These are phyloP conservation scores for Drosophila prolongata DNA, from an alignment of 2,888 invertebrate species.

Conservation along the genomic window DNA sequence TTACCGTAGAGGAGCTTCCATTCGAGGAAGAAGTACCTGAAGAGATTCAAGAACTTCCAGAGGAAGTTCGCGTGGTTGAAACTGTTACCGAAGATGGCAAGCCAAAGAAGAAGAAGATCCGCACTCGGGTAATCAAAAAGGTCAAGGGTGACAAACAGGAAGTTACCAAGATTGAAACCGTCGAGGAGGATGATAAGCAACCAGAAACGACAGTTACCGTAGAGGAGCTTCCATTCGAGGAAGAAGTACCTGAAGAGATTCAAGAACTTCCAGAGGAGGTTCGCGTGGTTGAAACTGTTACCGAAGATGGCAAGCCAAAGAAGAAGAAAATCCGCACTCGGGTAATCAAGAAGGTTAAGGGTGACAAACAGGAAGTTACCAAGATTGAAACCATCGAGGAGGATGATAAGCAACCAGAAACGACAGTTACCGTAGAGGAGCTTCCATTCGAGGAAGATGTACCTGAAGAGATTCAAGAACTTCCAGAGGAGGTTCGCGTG, in stretches of 20 bases:
- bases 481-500: slow-evolving; percentile 63
- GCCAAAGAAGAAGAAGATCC: slow-evolving; percentile 53
- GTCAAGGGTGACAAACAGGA: slow-evolving; percentile 61
- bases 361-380: slow-evolving; percentile 67
- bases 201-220: slow-evolving; percentile 59
- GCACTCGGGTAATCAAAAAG: slow-evolving; percentile 62
- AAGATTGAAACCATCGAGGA: slow-evolving; percentile 71
- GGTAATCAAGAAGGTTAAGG: slow-evolving; percentile 66
- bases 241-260: slow-evolving; percentile 45
- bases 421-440: slow-evolving; percentile 62
- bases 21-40: slow-evolving; percentile 33
- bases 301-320: slow-evolving; percentile 59
- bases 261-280: slow-evolving; percentile 61
- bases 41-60: slow-evolving; percentile 46
- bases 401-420: slow-evolving; percentile 61
- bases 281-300: slow-evolving; percentile 50
- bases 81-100: slow-evolving; percentile 47
- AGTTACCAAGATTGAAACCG: slow-evolving; percentile 60
- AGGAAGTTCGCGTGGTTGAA: slow-evolving; percentile 53
- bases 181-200: slow-evolving; percentile 59
- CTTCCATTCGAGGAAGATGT: slow-evolving; percentile 45
- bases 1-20: slow-evolving; percentile 49
- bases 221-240: slow-evolving; percentile 47
- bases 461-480: slow-evolving; percentile 49
- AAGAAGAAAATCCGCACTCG: slow-evolving; percentile 67